A percentile compares a stretch with the other conserved stretches of the same genome.
phyloP scores from a whole-genome alignment of 1,140 invertebrate species.

The Diachasma alloeum region DNA sequence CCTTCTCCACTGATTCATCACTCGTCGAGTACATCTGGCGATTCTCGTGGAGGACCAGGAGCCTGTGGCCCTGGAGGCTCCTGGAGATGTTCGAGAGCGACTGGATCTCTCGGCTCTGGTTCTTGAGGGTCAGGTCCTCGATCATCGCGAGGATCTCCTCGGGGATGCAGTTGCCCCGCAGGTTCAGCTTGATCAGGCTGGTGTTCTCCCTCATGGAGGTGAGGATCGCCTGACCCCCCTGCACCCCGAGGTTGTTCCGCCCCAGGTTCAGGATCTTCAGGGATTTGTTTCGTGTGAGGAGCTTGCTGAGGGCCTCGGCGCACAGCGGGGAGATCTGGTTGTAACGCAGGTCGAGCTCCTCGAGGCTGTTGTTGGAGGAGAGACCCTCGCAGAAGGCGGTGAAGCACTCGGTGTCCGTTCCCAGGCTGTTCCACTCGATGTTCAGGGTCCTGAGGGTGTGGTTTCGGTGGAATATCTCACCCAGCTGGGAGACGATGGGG shows the following conservation, averaged over 20 bases:
- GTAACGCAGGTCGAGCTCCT: conserved; percentile 58
- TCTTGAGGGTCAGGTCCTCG: conserved; percentile 41
- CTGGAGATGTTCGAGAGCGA: conserved; percentile 29
- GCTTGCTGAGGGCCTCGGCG: conserved; percentile 43
- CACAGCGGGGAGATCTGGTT: conserved; percentile 57
- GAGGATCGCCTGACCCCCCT: conserved; percentile 54
- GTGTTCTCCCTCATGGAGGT: conserved; percentile 51
- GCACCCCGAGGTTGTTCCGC: conserved; percentile 60
- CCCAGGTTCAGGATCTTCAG: conserved; percentile 54
- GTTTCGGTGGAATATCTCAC: conserved; percentile 52
- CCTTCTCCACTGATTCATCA: conserved; percentile 27
- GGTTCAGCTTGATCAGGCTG: conserved; percentile 46
- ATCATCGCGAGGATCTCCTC: conserved; percentile 53
- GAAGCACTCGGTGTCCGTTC: conserved; percentile 51
- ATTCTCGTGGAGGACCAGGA: conserved; percentile 26
- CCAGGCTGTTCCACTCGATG: conserved; percentile 60
- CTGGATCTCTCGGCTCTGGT: conserved; percentile 40
- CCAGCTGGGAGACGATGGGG: conserved; percentile 46
- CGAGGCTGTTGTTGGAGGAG: conserved; percentile 53
- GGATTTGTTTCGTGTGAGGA: conserved; percentile 51
- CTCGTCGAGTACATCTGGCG: conserved; percentile 22
- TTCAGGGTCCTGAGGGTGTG: conserved; percentile 52
- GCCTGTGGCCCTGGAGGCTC: neutral
- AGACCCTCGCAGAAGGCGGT: conserved; percentile 56
- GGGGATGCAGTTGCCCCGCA: conserved; percentile 61